Base-by-base conservation (phyloP, 2,888 invertebrate genomes). In the Drosophila trichaetosa region DNA sequence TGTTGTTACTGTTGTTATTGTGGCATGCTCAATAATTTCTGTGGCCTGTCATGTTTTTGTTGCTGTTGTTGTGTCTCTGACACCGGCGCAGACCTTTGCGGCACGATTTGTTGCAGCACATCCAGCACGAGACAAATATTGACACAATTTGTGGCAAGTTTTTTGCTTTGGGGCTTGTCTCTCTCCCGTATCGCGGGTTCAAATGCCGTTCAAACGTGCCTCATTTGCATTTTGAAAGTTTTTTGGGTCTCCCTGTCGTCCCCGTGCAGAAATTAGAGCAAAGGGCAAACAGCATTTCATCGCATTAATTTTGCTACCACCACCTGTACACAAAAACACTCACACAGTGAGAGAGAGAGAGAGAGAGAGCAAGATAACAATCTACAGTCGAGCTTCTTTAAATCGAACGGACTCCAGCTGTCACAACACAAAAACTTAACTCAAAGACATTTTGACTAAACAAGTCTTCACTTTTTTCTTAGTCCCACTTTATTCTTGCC, bases 101-200 rank as follows among this genome's bases (percentile, higher is more conserved):
- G 91, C 93, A 92, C 92, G 93, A 92, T 91, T 92, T 92, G 91
- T 92, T 93, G 90, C 93, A 92, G 81, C 83, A 78, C 89, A 87
- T 87, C 83, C 88, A 82, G 90, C 85, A 85, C 85, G 85, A 85
- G 85, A 85, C 85, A 85, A 85, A 85, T 85, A 85, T 85, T 85
- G 85, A 85, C 85, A 85, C 85, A 85, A 85, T 85, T 85, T 85
- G 89, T 84, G 85, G 85, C 85, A 87, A 84, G 80, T 69, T 65
- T 70, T 76, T 60, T 58, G 42, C 60, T 53, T 70, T 48, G 53
- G 33, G 82, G 79, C 56, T 70, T 66, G 57, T 66, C 76, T 40
- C 66, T 54, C 48, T 49, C 46, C 49, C 27, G 31, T 65, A 57
- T 48, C 57, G 21, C 52, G 62, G 59, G 87, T 87, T 83, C 84